These are phyloP conservation scores for Schlechtendalia chinensis DNA, from an alignment of 1,140 invertebrate species.

Conservation along the genomic window DNA sequence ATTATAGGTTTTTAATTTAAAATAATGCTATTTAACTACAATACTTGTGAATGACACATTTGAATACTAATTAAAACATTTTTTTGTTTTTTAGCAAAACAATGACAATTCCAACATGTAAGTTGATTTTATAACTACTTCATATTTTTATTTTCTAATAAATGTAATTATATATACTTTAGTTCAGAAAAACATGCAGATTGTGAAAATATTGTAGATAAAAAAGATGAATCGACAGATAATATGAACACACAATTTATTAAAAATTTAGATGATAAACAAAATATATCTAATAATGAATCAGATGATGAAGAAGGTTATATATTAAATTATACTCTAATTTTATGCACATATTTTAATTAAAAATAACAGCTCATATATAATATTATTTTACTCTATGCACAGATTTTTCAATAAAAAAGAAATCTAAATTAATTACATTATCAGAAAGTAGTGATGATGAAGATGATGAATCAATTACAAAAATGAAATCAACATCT, in stretches of 20 bases:
- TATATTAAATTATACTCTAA: too few species aligned
- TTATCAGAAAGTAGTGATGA: constrained; percentile 37
- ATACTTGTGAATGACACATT: too few species aligned
- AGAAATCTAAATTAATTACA: neutral
- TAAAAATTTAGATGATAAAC: neutral
- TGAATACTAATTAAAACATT: neutral
- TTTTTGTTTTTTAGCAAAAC: neutral
- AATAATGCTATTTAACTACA: too few species aligned
- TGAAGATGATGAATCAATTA: neutral
- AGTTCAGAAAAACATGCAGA: too few species aligned
- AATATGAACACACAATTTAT: neutral
- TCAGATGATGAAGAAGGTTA: neutral
- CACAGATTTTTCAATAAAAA: neutral
- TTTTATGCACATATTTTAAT: too few species aligned
- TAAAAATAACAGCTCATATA: too few species aligned
- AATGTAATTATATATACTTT: too few species aligned
- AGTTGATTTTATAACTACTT: neutral
- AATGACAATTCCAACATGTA: neutral
- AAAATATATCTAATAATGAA: neutral
- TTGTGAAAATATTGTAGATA: neutral
- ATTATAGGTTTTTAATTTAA: too few species aligned
- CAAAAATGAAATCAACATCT: neutral
- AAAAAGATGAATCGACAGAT: neutral
- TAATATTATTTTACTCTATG: neutral
- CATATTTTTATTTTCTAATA: too few species aligned